phyloP scores from a whole-genome alignment of 1,140 invertebrate species.

The Anthonomus grandis region DNA sequence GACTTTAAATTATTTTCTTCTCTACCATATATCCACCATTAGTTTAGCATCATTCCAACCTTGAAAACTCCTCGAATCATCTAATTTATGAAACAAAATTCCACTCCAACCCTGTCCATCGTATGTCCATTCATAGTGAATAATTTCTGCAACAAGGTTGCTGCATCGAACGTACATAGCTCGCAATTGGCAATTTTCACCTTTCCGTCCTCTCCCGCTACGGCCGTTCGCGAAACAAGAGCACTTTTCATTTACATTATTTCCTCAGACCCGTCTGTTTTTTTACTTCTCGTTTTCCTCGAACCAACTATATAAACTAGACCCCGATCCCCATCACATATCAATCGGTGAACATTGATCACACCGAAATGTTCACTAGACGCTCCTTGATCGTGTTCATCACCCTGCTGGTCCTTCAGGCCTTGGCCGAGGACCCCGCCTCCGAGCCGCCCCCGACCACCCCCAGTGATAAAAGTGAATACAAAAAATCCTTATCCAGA shows the following conservation, averaged over 20 bases:
- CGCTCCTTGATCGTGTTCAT: constrained; percentile 7
- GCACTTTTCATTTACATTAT: constrained; percentile 26
- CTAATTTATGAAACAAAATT: too few species aligned
- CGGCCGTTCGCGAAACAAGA: neutral
- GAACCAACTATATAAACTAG: constrained; percentile 30
- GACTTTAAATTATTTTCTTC: too few species aligned
- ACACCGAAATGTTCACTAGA: constrained; percentile 23
- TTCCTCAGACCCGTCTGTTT: constrained; percentile 21
- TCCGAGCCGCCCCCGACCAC: constrained; percentile 5
- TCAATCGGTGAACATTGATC: constrained; percentile 24
- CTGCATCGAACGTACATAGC: constrained; percentile 14
- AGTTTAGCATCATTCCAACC: too few species aligned
- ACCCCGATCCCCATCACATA: constrained; percentile 2
- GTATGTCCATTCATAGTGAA: constrained; percentile 2
- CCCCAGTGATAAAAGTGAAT: constrained; percentile 38
- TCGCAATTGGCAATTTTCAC: constrained; percentile 11
- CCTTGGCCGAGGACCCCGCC: constrained; percentile 19
- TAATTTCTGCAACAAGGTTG: constrained; percentile 5
- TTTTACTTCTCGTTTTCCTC: constrained; percentile 23
- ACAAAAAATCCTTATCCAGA: constrained; percentile 50
- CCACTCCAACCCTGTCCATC: constrained; percentile 9
- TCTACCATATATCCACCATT: too few species aligned
- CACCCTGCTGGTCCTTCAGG: constrained; percentile 10
- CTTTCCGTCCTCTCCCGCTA: constrained; percentile 2
- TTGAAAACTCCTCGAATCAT: too few species aligned